These are phyloP conservation scores for Rhabdophis nuchalis DNA, from an alignment of 2,797 vertebrate genomes.

Conservation along the genomic window DNA sequence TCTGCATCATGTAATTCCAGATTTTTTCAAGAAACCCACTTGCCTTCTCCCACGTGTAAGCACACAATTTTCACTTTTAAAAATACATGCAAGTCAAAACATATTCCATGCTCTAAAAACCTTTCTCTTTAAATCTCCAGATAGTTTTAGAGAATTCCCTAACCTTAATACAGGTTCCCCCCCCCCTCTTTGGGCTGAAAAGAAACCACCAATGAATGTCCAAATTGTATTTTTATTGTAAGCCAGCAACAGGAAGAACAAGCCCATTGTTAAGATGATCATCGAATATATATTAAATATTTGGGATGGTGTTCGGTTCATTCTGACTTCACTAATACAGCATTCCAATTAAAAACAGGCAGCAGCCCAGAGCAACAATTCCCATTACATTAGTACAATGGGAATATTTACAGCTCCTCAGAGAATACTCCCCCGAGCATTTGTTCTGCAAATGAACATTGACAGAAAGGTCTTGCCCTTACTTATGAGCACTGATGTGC, in stretches of 20 bases:
- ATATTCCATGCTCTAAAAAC: neutral
- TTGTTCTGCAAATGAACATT: constrained; percentile 53
- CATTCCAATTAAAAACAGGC: constrained; percentile 35
- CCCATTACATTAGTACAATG: constrained; percentile 50
- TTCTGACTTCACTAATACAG: constrained; percentile 33
- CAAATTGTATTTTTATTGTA: neutral
- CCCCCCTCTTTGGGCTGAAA: neutral
- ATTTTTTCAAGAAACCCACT: neutral
- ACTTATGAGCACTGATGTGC: constrained; percentile 62
- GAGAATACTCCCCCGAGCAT: constrained; percentile 30
- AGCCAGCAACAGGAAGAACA: neutral
- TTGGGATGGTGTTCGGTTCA: constrained; percentile 16
- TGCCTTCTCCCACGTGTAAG: neutral
- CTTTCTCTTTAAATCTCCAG: neutral
- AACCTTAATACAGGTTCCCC: neutral
- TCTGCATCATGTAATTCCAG: neutral
- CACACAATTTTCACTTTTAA: neutral
- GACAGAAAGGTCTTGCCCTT: constrained; percentile 63
- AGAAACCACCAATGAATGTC: neutral
- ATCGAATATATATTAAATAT: neutral
- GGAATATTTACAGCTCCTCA: constrained; percentile 37
- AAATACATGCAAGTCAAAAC: neutral
- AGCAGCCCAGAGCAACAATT: constrained; percentile 22
- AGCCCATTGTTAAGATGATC: neutral
- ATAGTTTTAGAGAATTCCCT: neutral